These are phyloP conservation scores for Chaitophorus viminalis DNA, from an alignment of 2,888 invertebrate genomes.

Conservation along the genomic window DNA sequence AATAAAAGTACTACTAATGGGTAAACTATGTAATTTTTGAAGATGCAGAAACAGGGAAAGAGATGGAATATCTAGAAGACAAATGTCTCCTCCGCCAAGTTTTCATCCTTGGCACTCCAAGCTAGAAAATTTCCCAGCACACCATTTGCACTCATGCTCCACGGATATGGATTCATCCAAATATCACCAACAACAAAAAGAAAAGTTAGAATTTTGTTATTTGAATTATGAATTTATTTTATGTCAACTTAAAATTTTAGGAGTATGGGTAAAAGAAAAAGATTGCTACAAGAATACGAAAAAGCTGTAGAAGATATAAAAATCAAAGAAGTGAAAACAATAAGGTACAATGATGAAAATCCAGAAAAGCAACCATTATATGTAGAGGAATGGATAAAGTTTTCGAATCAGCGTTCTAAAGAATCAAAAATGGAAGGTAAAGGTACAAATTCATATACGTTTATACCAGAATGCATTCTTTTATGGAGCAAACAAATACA, in stretches of 20 bases:
- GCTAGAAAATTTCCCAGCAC: conserved; percentile 34
- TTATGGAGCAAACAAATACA: conserved; percentile 87
- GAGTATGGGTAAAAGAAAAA: conserved; percentile 40
- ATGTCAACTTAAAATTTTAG: conserved; percentile 9
- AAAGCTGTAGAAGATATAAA: conserved; percentile 69
- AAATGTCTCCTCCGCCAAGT: conserved; percentile 20
- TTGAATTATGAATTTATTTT: background rate
- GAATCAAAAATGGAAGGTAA: conserved; percentile 77
- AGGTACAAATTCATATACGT: conserved; percentile 83
- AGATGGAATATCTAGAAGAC: conserved; percentile 48
- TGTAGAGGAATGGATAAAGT: conserved; percentile 89
- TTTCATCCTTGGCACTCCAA: conserved; percentile 26
- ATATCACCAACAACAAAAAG: conserved; percentile 36
- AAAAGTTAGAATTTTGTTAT: conserved; percentile 15
- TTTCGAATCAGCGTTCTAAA: conserved; percentile 86
- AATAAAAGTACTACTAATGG: no score
- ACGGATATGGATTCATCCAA: conserved; percentile 46
- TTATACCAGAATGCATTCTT: conserved; percentile 88
- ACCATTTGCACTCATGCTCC: conserved; percentile 45
- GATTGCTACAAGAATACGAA: conserved; percentile 71
- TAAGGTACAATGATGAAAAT: conserved; percentile 82
- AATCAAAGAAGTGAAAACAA: conserved; percentile 65
- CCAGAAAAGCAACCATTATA: conserved; percentile 90
- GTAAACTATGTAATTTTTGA: no score
- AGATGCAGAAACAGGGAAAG: no score